Conservation (phyloP, 1,140 invertebrate genomes). For the Trissolcus basalis region DNA sequence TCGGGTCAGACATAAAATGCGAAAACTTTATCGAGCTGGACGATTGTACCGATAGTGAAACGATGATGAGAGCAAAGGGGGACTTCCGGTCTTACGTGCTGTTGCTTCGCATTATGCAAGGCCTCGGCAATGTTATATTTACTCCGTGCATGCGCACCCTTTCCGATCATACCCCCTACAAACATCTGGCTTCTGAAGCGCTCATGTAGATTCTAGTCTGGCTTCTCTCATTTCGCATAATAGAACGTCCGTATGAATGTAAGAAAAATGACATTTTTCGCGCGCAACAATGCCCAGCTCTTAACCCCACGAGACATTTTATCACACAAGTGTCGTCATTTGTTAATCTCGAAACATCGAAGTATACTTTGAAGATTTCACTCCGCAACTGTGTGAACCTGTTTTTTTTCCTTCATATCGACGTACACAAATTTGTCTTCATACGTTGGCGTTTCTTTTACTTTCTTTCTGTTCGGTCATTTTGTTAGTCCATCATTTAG, state of each 20-base stretch:
- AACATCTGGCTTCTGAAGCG: constrained; percentile 63
- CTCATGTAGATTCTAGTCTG: constrained; percentile 24
- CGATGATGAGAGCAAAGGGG: constrained; percentile 26
- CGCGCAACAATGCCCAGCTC: constrained; percentile 17
- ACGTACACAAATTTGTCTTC: too few species aligned
- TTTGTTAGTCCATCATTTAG: too few species aligned
- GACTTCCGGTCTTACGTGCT: constrained; percentile 52
- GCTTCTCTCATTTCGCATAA: constrained; percentile 32
- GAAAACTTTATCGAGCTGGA: constrained; percentile 59
- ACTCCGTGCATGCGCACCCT: constrained; percentile 45
- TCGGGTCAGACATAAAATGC: constrained; percentile 61
- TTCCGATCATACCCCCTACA: constrained; percentile 59
- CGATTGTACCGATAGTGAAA: constrained; percentile 20
- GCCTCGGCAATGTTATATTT: constrained; percentile 58
- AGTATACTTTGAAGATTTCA: too few species aligned
- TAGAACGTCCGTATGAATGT: constrained; percentile 11
- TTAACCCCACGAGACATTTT: constrained; percentile 32
- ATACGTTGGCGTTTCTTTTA: too few species aligned
- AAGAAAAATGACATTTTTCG: constrained; percentile 36
- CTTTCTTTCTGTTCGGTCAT: too few species aligned
- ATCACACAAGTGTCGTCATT: constrained; percentile 1
- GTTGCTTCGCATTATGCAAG: constrained; percentile 60
- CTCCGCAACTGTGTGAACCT: too few species aligned
- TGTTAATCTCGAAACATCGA: too few species aligned
- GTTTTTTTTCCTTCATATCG: too few species aligned